These are phyloP conservation scores for Zaprionus ornatus DNA, from an alignment of 1,140 invertebrate species.

Conservation along the genomic window DNA sequence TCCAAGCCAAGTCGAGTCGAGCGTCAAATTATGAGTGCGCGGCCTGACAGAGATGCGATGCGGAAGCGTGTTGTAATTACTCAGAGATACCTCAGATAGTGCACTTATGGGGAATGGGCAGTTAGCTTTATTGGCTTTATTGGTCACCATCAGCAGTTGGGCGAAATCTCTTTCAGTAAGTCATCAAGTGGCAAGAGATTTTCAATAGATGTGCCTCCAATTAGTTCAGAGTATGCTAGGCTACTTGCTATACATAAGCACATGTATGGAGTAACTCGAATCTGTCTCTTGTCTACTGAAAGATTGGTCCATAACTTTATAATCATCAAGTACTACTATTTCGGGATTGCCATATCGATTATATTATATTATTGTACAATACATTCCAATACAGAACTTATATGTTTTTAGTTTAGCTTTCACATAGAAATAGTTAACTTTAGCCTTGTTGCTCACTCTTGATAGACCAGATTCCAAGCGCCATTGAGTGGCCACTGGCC, in stretches of 20 bases:
- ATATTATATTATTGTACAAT: no score
- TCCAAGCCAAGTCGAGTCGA: constrained; percentile 10
- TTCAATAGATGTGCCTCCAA: not conserved
- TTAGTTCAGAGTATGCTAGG: not conserved
- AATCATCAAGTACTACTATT: not conserved
- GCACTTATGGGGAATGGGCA: not conserved
- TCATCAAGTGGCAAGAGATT: not conserved
- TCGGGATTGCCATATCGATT: not conserved
- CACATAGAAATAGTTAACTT: no score
- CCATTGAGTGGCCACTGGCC: constrained; percentile 4
- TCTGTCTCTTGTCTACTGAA: no score
- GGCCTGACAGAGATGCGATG: constrained; percentile 10
- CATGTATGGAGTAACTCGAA: no score
- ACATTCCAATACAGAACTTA: no score
- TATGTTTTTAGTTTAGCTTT: no score
- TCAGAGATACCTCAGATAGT: not conserved
- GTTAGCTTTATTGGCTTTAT: not conserved
- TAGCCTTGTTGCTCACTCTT: not conserved
- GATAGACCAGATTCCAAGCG: constrained; percentile 9
- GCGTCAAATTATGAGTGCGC: constrained; percentile 61
- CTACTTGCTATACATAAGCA: not conserved
- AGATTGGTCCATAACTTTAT: not conserved
- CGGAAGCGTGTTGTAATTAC: constrained; percentile 18
- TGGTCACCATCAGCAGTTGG: not conserved
- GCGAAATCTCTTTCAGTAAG: not conserved